These are phyloP conservation scores for Leuctra nigra DNA, from an alignment of 2,888 invertebrate genomes.

Conservation along the genomic window DNA sequence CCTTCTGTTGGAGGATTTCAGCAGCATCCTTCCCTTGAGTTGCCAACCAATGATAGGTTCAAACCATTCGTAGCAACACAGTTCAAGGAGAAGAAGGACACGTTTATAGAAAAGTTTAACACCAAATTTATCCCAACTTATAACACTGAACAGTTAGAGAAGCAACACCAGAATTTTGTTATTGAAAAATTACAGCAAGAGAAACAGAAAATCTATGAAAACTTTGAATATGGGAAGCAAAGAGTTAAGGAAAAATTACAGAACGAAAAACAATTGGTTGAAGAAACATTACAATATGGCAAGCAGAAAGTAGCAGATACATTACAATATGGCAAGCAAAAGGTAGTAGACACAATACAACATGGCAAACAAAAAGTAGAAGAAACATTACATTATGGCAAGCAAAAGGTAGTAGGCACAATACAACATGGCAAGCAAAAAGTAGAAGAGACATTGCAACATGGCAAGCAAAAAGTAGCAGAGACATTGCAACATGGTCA, in stretches of 20 bases:
- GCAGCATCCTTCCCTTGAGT: background rate
- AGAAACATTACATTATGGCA: too few relatives aligned
- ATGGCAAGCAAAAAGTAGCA: too few relatives aligned
- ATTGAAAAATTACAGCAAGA: background rate
- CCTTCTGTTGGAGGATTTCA: background rate
- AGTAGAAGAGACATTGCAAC: too few relatives aligned
- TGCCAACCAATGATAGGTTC: too few relatives aligned
- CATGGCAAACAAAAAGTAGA: too few relatives aligned
- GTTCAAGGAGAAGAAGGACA: too few relatives aligned
- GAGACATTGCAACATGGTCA: too few relatives aligned
- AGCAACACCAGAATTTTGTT: background rate
- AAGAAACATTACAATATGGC: background rate
- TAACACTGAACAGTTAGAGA: background rate
- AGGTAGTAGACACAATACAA: too few relatives aligned
- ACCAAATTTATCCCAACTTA: background rate
- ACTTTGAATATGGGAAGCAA: background rate
- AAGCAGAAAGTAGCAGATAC: background rate
- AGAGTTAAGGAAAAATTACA: background rate
- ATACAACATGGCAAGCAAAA: too few relatives aligned
- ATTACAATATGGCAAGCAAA: background rate
- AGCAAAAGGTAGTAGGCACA: too few relatives aligned
- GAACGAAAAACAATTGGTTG: background rate
- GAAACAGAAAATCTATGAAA: background rate
- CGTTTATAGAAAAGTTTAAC: background rate
- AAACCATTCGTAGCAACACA: too few relatives aligned